A percentile compares a stretch with the other conserved stretches of the same genome.
Evolutionary conservation across 2,797 vertebrate genomes (phyloP).

Genomic region (Coluber constrictor): DNA sequence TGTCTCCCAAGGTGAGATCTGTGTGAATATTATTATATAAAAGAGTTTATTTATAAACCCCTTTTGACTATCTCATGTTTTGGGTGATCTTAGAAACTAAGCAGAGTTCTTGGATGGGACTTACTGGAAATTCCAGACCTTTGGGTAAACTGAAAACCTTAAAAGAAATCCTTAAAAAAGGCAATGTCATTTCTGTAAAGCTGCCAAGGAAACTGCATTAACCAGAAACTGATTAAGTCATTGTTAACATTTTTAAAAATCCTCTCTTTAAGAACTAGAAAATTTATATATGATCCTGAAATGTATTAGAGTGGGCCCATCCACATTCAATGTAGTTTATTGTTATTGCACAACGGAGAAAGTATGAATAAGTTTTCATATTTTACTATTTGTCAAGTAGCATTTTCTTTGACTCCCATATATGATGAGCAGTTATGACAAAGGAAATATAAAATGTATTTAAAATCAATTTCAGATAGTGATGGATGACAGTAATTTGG

Average conservation of each 20-base stretch:
- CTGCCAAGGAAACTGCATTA: background rate
- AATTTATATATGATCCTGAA: background rate
- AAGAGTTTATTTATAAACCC: background rate
- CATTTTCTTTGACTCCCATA: background rate
- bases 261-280: background rate
- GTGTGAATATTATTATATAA: background rate
- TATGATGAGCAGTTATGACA: background rate
- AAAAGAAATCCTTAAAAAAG: background rate
- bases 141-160: background rate
- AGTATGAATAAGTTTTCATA: background rate
- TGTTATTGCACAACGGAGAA: background rate
- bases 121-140: background rate
- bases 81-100: background rate
- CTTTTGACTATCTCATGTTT: background rate
- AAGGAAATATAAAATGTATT: background rate
- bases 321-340: background rate
- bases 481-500: background rate
- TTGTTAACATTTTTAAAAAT: background rate
- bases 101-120: background rate
- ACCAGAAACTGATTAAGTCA: background rate
- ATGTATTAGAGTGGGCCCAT: background rate
- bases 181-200: background rate
- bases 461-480: background rate
- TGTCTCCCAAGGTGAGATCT: slow-evolving; percentile 75
- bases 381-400: background rate